Evolutionary conservation across 2,797 vertebrate genomes (phyloP).

Genomic region (Acrossocheilus wenchowensis): DNA sequence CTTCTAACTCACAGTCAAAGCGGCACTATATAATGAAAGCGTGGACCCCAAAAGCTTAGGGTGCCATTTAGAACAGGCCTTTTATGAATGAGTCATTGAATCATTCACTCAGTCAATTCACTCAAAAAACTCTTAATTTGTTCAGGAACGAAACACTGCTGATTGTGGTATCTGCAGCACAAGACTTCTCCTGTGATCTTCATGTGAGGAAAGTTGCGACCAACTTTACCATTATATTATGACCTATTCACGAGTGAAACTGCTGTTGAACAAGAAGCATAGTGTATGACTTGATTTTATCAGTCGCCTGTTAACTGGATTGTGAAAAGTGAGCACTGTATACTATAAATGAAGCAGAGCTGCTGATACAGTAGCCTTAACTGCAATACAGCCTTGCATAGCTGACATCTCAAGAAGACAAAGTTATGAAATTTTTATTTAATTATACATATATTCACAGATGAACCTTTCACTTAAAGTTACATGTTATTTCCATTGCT

Average conservation of each 20-base stretch:
- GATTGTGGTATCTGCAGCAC: not conserved
- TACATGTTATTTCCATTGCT: not conserved
- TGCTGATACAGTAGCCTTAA: too few relatives aligned
- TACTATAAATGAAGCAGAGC: not conserved
- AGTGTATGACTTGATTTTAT: not conserved
- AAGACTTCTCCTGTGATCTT: not conserved
- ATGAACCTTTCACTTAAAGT: too few relatives aligned
- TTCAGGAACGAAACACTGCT: not conserved
- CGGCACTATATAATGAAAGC: not conserved
- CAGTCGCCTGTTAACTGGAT: not conserved
- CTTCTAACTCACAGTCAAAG: too few relatives aligned
- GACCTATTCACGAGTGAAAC: too few relatives aligned
- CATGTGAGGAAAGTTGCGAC: not conserved
- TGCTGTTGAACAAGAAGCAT: too few relatives aligned
- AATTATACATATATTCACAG: too few relatives aligned
- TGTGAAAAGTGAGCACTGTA: not conserved
- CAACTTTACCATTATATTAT: not conserved
- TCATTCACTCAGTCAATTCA: not conserved
- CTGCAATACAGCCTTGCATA: not conserved
- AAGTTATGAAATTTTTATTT: not conserved
- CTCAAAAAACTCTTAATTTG: not conserved
- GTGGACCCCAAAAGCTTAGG: too few relatives aligned
- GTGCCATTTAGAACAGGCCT: too few relatives aligned
- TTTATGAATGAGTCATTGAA: not conserved
- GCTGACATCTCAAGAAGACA: not conserved